Evolutionary conservation across 2,113 vertebrate genomes (phyloP), one percentile per base, ranked within the genome.

Genomic region (Orthochromis malagaraziensis): DNA sequence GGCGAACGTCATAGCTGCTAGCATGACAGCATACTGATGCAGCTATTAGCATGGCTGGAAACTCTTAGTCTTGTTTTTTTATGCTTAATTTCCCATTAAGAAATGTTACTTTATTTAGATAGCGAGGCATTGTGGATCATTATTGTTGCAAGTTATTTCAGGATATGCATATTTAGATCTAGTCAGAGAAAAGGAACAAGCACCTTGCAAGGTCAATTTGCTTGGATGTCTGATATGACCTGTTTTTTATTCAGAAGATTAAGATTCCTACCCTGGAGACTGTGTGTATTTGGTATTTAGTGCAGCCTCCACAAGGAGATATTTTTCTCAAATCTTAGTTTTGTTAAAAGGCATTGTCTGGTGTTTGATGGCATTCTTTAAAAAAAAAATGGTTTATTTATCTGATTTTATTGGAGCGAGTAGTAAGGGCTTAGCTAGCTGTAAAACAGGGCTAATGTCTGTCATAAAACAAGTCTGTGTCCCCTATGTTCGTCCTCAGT

Each of bases 391-490:
- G 1, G 38, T 55, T 88, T 81, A 24, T 60, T 8, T 11, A 5
- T 75, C 84, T 26, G 45, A 88, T 87, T 87, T 75, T 29, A 63
- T 49, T 42, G 73, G 24, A 70, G 65, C 38, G 60, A 87, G 65
- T 57, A 38, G 38, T 79, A 42, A 85, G 17, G 65, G 82, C 70
- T 19, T 29, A 47, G 24, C 89, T 65, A 60, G 35, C 60, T 16
- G 68, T 85, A 63, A 90, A 84, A 86, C 65, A 79, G 40, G 79
- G 90, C 91, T 94, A 94, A 94, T 93, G 85, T 75, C 82, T 79
- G 77, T 83, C 84, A 93, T 95, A 94, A 94, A 95, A 89, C 81
- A 90, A 88, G 79, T 88, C 87, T 51, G 70, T 84, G 93, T 95
- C 92, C 93, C 91, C 91, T 87, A 77, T 81, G 84, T 89, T 81